Percentiles rank a stretch among this genome's conserved stretches.
phyloP scores from a whole-genome alignment of 1,140 invertebrate species.

The Microplitis mediator region DNA sequence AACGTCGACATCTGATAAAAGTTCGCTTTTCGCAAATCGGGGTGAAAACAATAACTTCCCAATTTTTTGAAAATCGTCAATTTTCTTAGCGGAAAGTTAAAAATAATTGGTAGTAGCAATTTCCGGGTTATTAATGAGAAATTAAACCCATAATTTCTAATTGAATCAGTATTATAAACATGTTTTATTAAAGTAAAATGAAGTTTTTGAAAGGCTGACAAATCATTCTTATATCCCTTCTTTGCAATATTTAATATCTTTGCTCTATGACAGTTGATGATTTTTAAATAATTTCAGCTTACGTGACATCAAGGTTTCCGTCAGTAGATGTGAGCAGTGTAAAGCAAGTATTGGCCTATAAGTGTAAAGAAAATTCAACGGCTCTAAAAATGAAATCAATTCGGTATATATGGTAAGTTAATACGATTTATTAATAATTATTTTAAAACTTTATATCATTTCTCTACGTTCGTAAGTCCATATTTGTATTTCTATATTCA shows the following conservation, averaged over 20 bases:
- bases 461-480: not conserved
- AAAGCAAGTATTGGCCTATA: conserved; percentile 77
- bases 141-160: too few relatives aligned
- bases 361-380: conserved; percentile 78
- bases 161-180: too few relatives aligned
- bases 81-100: too few relatives aligned
- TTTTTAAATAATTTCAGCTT: conserved; percentile 60
- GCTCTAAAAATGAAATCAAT: conserved; percentile 75
- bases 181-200: too few relatives aligned
- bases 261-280: not conserved
- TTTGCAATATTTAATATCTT: not conserved
- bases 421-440: not conserved
- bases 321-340: conserved; percentile 74
- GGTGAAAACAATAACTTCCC: too few relatives aligned
- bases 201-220: too few relatives aligned
- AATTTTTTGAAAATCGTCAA: too few relatives aligned
- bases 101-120: too few relatives aligned
- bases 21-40: too few relatives aligned
- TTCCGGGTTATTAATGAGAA: too few relatives aligned
- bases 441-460: not conserved
- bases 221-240: not conserved
- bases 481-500: too few relatives aligned
- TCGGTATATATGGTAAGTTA: conserved; percentile 67
- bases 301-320: conserved; percentile 74
- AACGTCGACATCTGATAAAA: too few relatives aligned